Conservation (phyloP, 2,888 invertebrate species). For the Vandiemenella viatica region DNA sequence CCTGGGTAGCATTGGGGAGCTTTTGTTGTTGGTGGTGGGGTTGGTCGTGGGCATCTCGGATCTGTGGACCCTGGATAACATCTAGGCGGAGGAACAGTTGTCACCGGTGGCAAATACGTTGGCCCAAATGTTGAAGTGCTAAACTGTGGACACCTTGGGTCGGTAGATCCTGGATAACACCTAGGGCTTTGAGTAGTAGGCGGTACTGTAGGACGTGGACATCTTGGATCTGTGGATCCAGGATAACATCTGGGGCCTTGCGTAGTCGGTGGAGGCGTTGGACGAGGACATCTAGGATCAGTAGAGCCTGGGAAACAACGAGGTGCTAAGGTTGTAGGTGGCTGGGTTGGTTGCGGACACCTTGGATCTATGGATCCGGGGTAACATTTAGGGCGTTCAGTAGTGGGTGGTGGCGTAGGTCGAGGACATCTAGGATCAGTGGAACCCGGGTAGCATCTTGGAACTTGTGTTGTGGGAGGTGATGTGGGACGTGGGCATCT, state of each 20-base stretch:
- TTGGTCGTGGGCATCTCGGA: slow-evolving; percentile 10
- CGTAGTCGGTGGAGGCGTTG: slow-evolving; percentile 19
- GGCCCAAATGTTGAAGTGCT: slow-evolving; percentile 15
- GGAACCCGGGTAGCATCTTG: slow-evolving; percentile 22
- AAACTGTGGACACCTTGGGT: slow-evolving; percentile 12
- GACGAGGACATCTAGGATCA: slow-evolving; percentile 22
- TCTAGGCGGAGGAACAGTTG: slow-evolving; percentile 14
- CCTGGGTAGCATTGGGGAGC: slow-evolving; percentile 24
- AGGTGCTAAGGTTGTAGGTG: slow-evolving; percentile 15
- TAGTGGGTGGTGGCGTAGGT: slow-evolving; percentile 8
- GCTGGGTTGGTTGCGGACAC: slow-evolving; percentile 20
- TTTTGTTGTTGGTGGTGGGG: slow-evolving; percentile 3
- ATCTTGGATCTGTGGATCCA: slow-evolving; percentile 3
- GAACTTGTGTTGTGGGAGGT: slow-evolving; percentile 9
- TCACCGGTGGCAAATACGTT: slow-evolving; percentile 10
- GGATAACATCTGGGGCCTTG: slow-evolving; percentile 18
- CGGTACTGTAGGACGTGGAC: slow-evolving; percentile 15
- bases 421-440: slow-evolving; percentile 23
- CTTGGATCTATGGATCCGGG: slow-evolving; percentile 12
- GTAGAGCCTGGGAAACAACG: slow-evolving; percentile 23
- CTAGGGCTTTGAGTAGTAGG: slow-evolving; percentile 15
- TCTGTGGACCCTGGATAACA: slow-evolving; percentile 19
- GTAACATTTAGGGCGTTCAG: slow-evolving; percentile 23
- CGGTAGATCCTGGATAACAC: slow-evolving; percentile 26
- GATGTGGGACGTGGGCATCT: slow-evolving; percentile 21